Evolutionary conservation across 2,888 invertebrate species (phyloP).

Genomic region (Polydrusus pterygomalis): DNA sequence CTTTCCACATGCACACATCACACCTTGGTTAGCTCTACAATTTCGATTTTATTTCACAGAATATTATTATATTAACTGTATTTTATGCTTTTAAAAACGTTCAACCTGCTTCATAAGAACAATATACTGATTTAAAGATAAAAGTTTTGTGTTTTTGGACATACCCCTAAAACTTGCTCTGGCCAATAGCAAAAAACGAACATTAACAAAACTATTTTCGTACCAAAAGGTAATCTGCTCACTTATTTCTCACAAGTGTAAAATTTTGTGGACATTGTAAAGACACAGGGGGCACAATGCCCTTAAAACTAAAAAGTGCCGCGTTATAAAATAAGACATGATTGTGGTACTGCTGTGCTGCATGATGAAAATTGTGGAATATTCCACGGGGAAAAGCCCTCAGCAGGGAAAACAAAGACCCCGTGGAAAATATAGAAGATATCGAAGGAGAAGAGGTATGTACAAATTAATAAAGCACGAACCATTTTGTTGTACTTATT

Average conservation of each 20-base stretch:
- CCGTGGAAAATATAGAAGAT: conserved; percentile 45
- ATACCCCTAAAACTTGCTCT: too few relatives aligned
- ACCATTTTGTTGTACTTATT: too few relatives aligned
- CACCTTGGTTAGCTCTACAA: too few relatives aligned
- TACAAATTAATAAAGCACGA: not conserved
- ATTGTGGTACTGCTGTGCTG: conserved; percentile 77
- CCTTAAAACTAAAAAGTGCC: conserved; percentile 21
- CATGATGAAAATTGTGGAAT: conserved; percentile 78
- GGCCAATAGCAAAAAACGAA: too few relatives aligned
- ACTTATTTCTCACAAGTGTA: not conserved
- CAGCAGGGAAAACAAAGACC: conserved; percentile 33
- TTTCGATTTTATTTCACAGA: too few relatives aligned
- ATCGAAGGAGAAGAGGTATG: conserved; percentile 39
- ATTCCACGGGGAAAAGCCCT: conserved; percentile 70
- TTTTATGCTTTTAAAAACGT: too few relatives aligned
- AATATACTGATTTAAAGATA: too few relatives aligned
- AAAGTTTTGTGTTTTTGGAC: too few relatives aligned
- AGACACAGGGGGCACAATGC: conserved; percentile 6
- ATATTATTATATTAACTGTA: too few relatives aligned
- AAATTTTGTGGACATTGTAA: not conserved
- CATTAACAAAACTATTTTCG: too few relatives aligned
- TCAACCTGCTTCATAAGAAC: too few relatives aligned
- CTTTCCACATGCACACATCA: too few relatives aligned
- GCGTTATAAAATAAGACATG: conserved; percentile 65
- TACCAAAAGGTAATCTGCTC: not conserved